A percentile compares a stretch with the other conserved stretches of the same genome.
Evolutionary conservation across 2,888 invertebrate species (phyloP).

Genomic region (Drosophila neotestacea): DNA sequence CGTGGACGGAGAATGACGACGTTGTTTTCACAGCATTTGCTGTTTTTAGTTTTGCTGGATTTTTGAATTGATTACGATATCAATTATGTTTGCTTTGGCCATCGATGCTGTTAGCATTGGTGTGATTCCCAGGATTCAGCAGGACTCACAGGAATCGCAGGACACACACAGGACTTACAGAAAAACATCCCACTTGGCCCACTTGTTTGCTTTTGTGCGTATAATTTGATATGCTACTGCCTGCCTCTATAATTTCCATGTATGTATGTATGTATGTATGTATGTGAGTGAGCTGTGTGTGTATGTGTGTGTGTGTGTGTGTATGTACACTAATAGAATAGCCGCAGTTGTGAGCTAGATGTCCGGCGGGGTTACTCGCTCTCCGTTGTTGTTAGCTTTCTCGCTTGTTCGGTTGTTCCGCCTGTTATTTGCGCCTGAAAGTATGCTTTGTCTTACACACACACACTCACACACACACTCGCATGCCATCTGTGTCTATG

Average conservation of each 20-base stretch:
- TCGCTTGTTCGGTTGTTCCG: constrained; percentile 54
- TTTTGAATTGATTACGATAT: constrained; percentile 84
- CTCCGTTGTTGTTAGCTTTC: constrained; percentile 66
- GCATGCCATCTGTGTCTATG: constrained; percentile 7
- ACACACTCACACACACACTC: background rate
- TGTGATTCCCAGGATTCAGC: background rate
- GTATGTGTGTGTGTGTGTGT: constrained; percentile 9
- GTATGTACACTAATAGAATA: constrained; percentile 66
- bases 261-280: background rate
- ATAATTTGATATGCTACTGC: constrained; percentile 58
- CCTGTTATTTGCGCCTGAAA: constrained; percentile 76
- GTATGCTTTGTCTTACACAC: constrained; percentile 74
- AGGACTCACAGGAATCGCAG: constrained; percentile 16
- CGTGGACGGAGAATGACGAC: constrained; percentile 39
- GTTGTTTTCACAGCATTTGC: constrained; percentile 74
- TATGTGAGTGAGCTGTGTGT: constrained; percentile 17
- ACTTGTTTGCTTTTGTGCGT: constrained; percentile 77
- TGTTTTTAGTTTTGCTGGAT: constrained; percentile 80
- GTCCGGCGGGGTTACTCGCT: constrained; percentile 24
- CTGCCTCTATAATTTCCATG: constrained; percentile 52
- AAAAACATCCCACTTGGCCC: constrained; percentile 38
- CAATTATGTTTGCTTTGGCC: constrained; percentile 82
- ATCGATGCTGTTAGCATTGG: constrained; percentile 57
- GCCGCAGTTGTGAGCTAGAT: constrained; percentile 48
- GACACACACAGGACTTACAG: constrained; percentile 6